These are phyloP conservation scores for Vollenhovia emeryi DNA, from an alignment of 1,140 invertebrate genomes.

Conservation along the genomic window DNA sequence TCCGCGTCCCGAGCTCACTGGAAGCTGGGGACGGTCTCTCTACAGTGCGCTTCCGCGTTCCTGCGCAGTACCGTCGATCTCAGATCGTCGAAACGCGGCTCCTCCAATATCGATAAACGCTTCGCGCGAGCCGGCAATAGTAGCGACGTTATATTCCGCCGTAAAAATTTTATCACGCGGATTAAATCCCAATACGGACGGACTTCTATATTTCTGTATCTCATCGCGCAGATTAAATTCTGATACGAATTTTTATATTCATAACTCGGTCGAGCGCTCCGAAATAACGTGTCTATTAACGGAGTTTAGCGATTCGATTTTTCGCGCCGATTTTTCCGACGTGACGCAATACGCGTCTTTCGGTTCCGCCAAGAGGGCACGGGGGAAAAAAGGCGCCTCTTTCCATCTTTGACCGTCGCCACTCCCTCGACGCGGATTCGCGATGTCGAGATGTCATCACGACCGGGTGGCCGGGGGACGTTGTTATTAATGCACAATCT, in stretches of 20 bases:
- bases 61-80: slow-evolving; percentile 5
- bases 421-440: not conserved
- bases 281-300: slow-evolving; percentile 42
- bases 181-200: slow-evolving; percentile 34
- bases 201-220: slow-evolving; percentile 51
- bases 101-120: slow-evolving; percentile 56
- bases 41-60: slow-evolving; percentile 27
- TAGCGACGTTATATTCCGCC: slow-evolving; percentile 26
- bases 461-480: not conserved
- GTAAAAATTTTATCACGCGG: slow-evolving; percentile 58
- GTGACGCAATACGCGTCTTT: slow-evolving; percentile 1
- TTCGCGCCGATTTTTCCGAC: not conserved
- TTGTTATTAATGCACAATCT: slow-evolving; percentile 54
- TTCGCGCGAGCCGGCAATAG: slow-evolving; percentile 17
- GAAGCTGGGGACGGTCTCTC: not conserved
- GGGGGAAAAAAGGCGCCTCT: not conserved
- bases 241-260: slow-evolving; percentile 33
- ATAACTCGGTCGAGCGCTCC: not conserved
- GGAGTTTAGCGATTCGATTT: slow-evolving; percentile 12
- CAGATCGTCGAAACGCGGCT: slow-evolving; percentile 18
- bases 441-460: slow-evolving; percentile 61
- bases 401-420: not conserved
- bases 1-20: not conserved
- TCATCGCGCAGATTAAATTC: slow-evolving; percentile 33
- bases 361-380: not conserved